Percentiles rank a stretch among this genome's conserved stretches.
Conservation (phyloP, 1,140 invertebrate genomes). For the Ephestia elutella region DNA sequence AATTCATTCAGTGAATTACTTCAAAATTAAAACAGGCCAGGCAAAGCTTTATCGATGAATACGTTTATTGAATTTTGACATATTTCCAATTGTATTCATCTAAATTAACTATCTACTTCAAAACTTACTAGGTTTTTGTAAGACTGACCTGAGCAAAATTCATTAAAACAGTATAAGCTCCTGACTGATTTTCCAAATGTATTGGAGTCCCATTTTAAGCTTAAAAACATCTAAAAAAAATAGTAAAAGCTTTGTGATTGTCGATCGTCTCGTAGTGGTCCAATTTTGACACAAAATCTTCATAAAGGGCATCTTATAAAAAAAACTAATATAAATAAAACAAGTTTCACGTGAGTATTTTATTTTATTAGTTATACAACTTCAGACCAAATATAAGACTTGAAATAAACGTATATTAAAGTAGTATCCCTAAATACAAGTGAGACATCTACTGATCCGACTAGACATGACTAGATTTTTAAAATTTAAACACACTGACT, state of each 20-base stretch:
- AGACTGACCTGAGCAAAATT: slow-evolving; percentile 22
- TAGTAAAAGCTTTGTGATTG: slow-evolving; percentile 46
- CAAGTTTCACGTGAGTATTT: slow-evolving; percentile 45
- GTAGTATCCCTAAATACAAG: background rate
- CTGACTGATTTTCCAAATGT: slow-evolving; percentile 12
- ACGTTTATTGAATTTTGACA: background rate
- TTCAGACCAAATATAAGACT: slow-evolving; percentile 32
- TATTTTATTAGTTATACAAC: slow-evolving; percentile 41
- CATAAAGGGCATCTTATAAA: slow-evolving; percentile 23
- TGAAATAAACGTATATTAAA: slow-evolving; percentile 19
- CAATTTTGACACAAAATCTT: slow-evolving; percentile 31
- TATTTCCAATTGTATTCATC: background rate
- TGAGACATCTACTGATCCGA: slow-evolving; percentile 24
- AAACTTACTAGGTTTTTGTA: background rate
- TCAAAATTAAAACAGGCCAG: background rate
- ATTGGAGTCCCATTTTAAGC: slow-evolving; percentile 32
- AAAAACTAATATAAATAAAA: slow-evolving; percentile 55
- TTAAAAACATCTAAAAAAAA: slow-evolving; percentile 57
- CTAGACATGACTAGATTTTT: slow-evolving; percentile 64
- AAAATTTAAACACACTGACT: slow-evolving; percentile 34
- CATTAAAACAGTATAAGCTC: slow-evolving; percentile 7
- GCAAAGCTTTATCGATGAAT: background rate
- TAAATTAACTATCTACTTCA: background rate
- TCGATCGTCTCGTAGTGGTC: slow-evolving; percentile 65
- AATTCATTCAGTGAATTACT: background rate